phyloP scores from a whole-genome alignment of 2,113 vertebrate species.

The human region DNA sequence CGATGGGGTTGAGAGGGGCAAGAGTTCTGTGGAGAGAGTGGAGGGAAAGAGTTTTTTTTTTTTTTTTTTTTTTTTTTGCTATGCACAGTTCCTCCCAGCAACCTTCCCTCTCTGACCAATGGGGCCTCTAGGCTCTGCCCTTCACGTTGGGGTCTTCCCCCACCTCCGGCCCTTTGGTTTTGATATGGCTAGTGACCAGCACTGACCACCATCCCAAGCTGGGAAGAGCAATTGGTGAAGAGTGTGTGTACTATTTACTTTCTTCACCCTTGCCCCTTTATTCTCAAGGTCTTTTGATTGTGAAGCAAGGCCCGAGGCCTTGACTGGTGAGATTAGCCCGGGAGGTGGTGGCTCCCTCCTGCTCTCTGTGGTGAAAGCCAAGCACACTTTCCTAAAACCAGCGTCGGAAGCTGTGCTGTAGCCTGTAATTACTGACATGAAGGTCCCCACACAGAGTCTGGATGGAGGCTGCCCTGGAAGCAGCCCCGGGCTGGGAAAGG shows the following conservation, averaged over 20 bases:
- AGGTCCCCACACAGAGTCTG: not conserved
- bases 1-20: not conserved
- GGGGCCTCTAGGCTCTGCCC: not conserved
- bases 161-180: not conserved
- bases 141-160: not conserved
- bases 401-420: not conserved
- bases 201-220: not conserved
- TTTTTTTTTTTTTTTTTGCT: not conserved
- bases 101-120: not conserved
- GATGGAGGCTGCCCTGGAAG: not conserved
- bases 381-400: not conserved
- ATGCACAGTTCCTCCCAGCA: not conserved
- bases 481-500: not conserved
- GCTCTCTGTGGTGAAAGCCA: conserved; percentile 12
- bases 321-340: conserved; percentile 47
- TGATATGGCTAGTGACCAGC: not conserved
- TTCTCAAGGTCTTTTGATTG: conserved; percentile 63
- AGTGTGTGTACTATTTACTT: conserved; percentile 11
- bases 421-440: not conserved
- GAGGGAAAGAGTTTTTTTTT: not conserved
- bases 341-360: not conserved
- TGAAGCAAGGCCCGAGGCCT: conserved; percentile 60
- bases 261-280: not conserved
- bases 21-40: not conserved
- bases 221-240: not conserved